Evolutionary conservation across 2,797 vertebrate genomes (phyloP), one percentile per base, ranked within the genome.

Genomic region (Gambusia yucatana): DNA sequence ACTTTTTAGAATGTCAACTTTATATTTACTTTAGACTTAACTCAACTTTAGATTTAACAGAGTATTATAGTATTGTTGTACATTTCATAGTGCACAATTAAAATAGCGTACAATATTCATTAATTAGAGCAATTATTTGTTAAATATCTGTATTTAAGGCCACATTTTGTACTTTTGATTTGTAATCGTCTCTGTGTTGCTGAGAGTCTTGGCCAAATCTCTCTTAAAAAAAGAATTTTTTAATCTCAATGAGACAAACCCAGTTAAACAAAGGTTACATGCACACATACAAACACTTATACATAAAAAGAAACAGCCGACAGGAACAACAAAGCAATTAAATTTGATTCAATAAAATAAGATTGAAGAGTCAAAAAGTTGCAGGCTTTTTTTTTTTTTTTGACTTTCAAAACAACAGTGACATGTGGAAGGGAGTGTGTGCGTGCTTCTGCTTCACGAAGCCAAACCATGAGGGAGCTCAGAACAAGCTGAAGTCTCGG

Each of bases 401-500:
- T 36, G 25, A 36, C 17, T 36, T 16, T 36, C 33, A 36, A 5
- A 59, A 63, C 61, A 39, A 43, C 69, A 67, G 3, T 63, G 14
- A 69, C 3, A 33, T 63, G 30, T 36, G 30, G 59, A 6, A 63
- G 30, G 6, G 30, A 39, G 33, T 22, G 16, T 63, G 61, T 22
- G 30, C 16, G 17, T 65, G 61, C 16, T 39, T 65, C 33, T 20
- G 16, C 5, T 36, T 61, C 30, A 8, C 8, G 67, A 25, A 71
- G 59, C 52, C 14, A 73, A 61, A 55, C 20, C n/a, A 77, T 20
- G 71, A 65, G 11, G 7, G 16, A 11, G 3, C 39, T 94, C 90
- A 97, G 77, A 95, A 96, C 17, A 94, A 84, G 82, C 83, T 91
- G 90, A 96, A 96, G 47, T 84, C 85, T n/a, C 72, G 89, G 87